Percentiles rank a stretch among this genome's conserved stretches.
These are phyloP conservation scores for Lycocerus yunnanus DNA, from an alignment of 2,888 invertebrate genomes.

Conservation along the genomic window DNA sequence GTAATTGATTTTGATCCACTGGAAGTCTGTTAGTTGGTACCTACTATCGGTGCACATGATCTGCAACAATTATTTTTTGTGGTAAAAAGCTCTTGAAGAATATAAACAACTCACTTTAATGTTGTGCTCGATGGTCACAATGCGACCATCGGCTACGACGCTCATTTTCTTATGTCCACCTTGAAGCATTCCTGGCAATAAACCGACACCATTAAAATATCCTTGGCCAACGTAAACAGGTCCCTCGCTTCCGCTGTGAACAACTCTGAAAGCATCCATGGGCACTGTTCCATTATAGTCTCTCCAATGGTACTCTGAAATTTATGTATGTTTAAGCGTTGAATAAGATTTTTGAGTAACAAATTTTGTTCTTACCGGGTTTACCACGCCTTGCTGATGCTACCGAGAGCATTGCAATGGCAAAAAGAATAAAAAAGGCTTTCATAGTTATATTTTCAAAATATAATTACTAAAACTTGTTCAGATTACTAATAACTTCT, in stretches of 20 bases:
- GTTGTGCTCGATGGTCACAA: background rate
- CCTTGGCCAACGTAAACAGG: background rate
- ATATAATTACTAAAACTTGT: background rate
- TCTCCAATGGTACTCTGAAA: background rate
- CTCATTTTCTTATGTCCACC: background rate
- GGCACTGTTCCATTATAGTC: background rate
- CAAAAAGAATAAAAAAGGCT: background rate
- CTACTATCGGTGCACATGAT: background rate
- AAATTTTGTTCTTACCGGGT: background rate
- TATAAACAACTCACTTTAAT: background rate
- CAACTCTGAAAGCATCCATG: background rate
- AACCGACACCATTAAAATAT: background rate
- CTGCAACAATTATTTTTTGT: background rate
- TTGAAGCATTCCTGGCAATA: background rate
- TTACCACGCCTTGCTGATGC: background rate
- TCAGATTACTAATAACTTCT: background rate
- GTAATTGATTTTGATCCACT: background rate
- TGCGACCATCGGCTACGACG: background rate
- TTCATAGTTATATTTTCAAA: background rate
- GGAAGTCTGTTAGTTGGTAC: background rate
- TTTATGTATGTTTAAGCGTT: background rate
- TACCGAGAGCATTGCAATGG: background rate
- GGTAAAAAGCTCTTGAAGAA: background rate
- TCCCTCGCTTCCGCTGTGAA: background rate
- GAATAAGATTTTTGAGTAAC: background rate